These are phyloP conservation scores for Salvelinus alpinus DNA, from an alignment of 2,113 vertebrate species.

Conservation along the genomic window DNA sequence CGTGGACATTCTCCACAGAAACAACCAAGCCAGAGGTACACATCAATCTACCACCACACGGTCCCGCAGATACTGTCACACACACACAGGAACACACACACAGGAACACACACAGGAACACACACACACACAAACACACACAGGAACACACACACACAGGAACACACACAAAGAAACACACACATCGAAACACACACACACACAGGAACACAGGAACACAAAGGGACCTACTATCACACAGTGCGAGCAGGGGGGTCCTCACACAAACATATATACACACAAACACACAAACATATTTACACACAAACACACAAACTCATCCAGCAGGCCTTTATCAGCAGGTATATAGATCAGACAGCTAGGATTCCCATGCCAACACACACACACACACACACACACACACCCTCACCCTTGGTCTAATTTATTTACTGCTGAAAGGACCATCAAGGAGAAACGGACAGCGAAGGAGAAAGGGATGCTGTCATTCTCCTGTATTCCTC, in stretches of 20 bases:
- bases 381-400: conserved; percentile 11
- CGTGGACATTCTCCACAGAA: conserved; percentile 86
- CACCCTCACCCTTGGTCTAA: conserved; percentile 54
- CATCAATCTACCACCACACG: conserved; percentile 85
- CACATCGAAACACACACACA: too few relatives aligned
- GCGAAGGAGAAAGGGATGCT: conserved; percentile 61
- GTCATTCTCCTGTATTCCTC: conserved; percentile 26
- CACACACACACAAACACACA: too few relatives aligned
- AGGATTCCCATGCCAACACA: conserved; percentile 6
- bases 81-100: conserved; percentile 18
- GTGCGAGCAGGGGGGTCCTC: too few relatives aligned
- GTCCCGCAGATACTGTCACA: conserved; percentile 83
- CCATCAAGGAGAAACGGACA: conserved; percentile 72
- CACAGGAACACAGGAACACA: too few relatives aligned
- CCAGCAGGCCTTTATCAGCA: conserved; percentile 23
- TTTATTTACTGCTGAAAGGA: conserved; percentile 68
- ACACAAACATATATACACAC: too few relatives aligned
- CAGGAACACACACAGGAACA: conserved; percentile 16
- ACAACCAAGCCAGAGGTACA: conserved; percentile 82
- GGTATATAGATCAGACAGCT: not conserved
- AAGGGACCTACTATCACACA: too few relatives aligned
- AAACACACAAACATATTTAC: conserved; percentile 22
- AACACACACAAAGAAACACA: too few relatives aligned
- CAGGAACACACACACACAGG: too few relatives aligned
- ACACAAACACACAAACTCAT: conserved; percentile 20